These are phyloP conservation scores for Lasioglossum figueresi DNA, from an alignment of 2,888 invertebrate genomes.

Conservation along the genomic window DNA sequence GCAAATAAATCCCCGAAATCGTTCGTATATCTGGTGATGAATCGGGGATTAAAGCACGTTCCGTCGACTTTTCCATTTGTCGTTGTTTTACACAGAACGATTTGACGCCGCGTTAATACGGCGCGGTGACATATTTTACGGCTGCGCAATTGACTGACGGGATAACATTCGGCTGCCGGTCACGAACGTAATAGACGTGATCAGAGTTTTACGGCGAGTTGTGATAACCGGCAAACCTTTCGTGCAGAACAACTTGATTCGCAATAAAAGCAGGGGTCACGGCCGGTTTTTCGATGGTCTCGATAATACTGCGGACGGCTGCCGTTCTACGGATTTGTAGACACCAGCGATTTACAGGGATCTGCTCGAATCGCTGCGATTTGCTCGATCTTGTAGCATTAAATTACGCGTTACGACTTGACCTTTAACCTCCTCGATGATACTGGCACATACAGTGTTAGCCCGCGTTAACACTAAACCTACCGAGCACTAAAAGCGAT, in stretches of 20 bases:
- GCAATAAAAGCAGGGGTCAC: constrained; percentile 47
- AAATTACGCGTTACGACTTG: neutral
- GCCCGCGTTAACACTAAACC: no score
- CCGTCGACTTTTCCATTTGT: constrained; percentile 9
- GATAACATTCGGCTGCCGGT: constrained; percentile 60
- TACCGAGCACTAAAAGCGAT: no score
- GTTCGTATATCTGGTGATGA: neutral
- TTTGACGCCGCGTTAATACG: constrained; percentile 47
- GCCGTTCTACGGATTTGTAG: neutral
- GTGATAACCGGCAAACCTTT: constrained; percentile 54
- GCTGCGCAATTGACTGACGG: constrained; percentile 61
- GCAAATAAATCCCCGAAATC: constrained; percentile 24
- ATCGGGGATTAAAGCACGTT: constrained; percentile 11
- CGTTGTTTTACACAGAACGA: constrained; percentile 20
- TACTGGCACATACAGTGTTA: neutral
- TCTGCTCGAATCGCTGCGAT: neutral
- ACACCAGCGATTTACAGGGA: neutral
- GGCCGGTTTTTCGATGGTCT: constrained; percentile 28
- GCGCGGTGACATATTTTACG: constrained; percentile 53
- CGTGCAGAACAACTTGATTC: constrained; percentile 17
- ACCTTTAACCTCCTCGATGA: neutral
- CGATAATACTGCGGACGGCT: neutral
- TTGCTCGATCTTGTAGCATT: neutral
- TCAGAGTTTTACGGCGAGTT: constrained; percentile 59
- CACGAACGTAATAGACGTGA: constrained; percentile 68